These are phyloP conservation scores for Platycnemis pennipes DNA, from an alignment of 2,888 invertebrate species.

Conservation along the genomic window DNA sequence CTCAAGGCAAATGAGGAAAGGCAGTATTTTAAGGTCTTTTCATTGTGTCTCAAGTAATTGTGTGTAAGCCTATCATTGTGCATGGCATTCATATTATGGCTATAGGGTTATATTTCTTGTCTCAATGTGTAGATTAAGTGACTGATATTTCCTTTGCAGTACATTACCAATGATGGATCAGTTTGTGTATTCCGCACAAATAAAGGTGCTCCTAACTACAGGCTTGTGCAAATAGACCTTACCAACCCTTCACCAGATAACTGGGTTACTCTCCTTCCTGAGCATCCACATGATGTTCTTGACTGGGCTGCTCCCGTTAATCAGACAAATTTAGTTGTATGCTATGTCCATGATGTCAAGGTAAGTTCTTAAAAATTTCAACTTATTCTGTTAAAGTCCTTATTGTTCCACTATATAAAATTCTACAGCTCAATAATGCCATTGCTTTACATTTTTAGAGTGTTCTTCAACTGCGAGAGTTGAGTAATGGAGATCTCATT, in stretches of 20 bases:
- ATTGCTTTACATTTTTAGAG: slow-evolving; percentile 81
- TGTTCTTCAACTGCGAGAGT: slow-evolving; percentile 89
- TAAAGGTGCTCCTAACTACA: slow-evolving; percentile 95
- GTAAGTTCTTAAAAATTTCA: slow-evolving; percentile 79
- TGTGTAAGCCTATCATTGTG: too few relatives aligned
- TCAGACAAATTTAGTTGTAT: slow-evolving; percentile 91
- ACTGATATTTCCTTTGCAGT: slow-evolving; percentile 82
- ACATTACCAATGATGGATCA: slow-evolving; percentile 92
- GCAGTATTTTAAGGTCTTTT: not conserved
- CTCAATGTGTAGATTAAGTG: not conserved
- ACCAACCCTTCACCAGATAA: slow-evolving; percentile 86
- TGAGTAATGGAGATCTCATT: slow-evolving; percentile 86
- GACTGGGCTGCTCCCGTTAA: slow-evolving; percentile 94
- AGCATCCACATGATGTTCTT: slow-evolving; percentile 92
- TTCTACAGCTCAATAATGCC: not conserved
- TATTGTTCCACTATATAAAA: not conserved
- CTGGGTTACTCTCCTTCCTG: slow-evolving; percentile 91
- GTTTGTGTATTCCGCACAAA: slow-evolving; percentile 94
- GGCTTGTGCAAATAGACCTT: slow-evolving; percentile 91
- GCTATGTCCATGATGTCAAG: slow-evolving; percentile 97
- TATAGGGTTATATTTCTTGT: too few relatives aligned
- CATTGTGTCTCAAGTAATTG: not conserved
- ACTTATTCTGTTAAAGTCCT: not conserved
- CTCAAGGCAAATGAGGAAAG: too few relatives aligned
- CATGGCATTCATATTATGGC: too few relatives aligned